Base-by-base conservation (phyloP, 2,113 vertebrate species). In the Patagioenas fasciata region DNA sequence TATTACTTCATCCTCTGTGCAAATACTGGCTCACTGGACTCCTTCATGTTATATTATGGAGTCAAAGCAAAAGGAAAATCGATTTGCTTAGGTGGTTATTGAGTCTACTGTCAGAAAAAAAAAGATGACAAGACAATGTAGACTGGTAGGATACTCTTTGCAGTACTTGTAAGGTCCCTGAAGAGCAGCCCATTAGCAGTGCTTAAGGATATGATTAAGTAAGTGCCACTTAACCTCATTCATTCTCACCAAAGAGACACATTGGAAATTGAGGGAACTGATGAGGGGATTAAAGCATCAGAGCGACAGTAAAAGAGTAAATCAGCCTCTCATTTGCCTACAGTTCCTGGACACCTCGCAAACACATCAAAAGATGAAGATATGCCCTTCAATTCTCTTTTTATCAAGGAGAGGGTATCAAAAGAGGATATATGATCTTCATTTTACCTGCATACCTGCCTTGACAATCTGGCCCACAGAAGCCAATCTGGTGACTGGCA, bases 401-500 rank as follows among this genome's bases (percentile, higher is more conserved):
- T 60, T 44, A 51, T 65, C 20, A 44, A 18, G 18, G 44, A 44
- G 13, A 44, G 44, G 44, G 18, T 47, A 19, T 47, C 18, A 51
- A 57, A 42, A 85, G 80, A 69, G 11, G 4, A 34, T 51, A 13
- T 13, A 28, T 0, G 0, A 2, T 64, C 93, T 85, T 72, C 32
- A 14, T 71, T 85, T 67, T 71, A 58, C 25, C 32, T 64, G 18
- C 36, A 18, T 73, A n/a, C 15, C 11, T 80, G n/a, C 58, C 32
- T 67, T 51, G 60, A 73, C 56, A 89, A 75, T 65, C 36, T 87
- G 38, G 5, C 48, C 31, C 80, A 71, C 28, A 36, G 20, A 57
- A 86, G n/a, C 56, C 40, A 24, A 1, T 40, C 8, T 64, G 56
- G 32, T 64, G 11, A 4, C 8, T 26, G 48, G 15, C 29, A 94